Base-by-base conservation (phyloP, 2,888 invertebrate species). In the Spisula subtruncata region DNA sequence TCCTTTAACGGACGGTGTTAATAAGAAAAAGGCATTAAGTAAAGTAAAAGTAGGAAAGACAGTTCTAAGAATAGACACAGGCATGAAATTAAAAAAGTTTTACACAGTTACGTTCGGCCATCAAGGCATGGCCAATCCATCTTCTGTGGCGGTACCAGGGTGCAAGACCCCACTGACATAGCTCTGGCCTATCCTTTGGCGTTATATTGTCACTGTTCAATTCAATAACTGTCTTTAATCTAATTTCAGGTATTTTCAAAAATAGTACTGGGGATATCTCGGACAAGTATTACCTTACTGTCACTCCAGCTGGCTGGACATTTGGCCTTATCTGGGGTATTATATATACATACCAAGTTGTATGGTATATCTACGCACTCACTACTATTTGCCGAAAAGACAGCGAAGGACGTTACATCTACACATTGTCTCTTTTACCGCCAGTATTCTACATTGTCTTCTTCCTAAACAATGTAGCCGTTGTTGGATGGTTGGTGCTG, bases 261-360 rank as follows among this genome's bases (percentile, higher is more conserved):
- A 90, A 87, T 25, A 48, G 18, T 25, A 87, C 87, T 2, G 93
- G 93, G 16, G 93, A 95, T 48, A 91, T 96, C 20, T 95, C 96
- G 0, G 93, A 94, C 85, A 91, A 92, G 86, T 96, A 92, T 89
- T 85, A 90, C 51, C 91, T 96, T 25, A 93, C 94, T 16, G 95
- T 96, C 46, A 95, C 96, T 6, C 96, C 96, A 1, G 95, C 96
- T 1, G 95, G 95, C 32, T 96, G 96, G 96, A 95, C 95, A 1
- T 96, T 96, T 92, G 94, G 94, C 82, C 94, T 95, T 81, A 94
- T 95, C 83, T 95, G 95, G 93, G 95, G 94, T 0, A 51, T 94
- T 75, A 96, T 96, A 89, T 96, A 96, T 92, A 81, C 94, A 10
- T 96, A 95, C 95, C 96, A 96, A 89, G 89, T 91, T 0, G 83